Conservation (phyloP, 2,113 vertebrate genomes). For the Dipodomys spectabilis region DNA sequence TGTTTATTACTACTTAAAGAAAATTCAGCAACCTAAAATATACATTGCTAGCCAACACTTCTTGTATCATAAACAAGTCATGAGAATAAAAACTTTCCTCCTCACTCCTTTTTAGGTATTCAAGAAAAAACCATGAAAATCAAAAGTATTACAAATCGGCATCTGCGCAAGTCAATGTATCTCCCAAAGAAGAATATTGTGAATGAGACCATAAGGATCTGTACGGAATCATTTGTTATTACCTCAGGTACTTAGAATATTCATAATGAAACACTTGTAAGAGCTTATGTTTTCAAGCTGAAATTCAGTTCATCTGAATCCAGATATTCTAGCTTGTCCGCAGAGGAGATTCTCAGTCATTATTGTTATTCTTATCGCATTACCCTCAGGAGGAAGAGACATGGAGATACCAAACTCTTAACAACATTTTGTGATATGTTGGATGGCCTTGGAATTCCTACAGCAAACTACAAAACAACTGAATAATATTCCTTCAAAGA, state of each 20-base stretch:
- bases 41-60: background rate
- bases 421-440: slow-evolving; percentile 37
- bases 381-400: background rate
- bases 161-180: background rate
- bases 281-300: slow-evolving; percentile 43
- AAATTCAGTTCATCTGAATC: slow-evolving; percentile 39
- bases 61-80: slow-evolving; percentile 10
- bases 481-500: slow-evolving; percentile 46
- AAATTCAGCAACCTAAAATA: background rate
- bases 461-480: background rate
- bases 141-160: background rate
- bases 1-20: background rate
- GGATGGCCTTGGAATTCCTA: slow-evolving; percentile 37
- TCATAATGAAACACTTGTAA: slow-evolving; percentile 35
- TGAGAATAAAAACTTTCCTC: background rate
- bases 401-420: background rate
- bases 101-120: slow-evolving; percentile 7
- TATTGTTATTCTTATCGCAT: slow-evolving; percentile 25
- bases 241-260: slow-evolving; percentile 27
- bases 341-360: slow-evolving; percentile 47
- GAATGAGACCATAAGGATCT: slow-evolving; percentile 14
- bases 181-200: background rate
- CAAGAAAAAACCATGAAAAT: slow-evolving; percentile 15
- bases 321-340: slow-evolving; percentile 41
- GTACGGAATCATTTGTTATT: slow-evolving; percentile 8